Conservation (phyloP, 2,113 vertebrate genomes). For the Takifugu bimaculatus region DNA sequence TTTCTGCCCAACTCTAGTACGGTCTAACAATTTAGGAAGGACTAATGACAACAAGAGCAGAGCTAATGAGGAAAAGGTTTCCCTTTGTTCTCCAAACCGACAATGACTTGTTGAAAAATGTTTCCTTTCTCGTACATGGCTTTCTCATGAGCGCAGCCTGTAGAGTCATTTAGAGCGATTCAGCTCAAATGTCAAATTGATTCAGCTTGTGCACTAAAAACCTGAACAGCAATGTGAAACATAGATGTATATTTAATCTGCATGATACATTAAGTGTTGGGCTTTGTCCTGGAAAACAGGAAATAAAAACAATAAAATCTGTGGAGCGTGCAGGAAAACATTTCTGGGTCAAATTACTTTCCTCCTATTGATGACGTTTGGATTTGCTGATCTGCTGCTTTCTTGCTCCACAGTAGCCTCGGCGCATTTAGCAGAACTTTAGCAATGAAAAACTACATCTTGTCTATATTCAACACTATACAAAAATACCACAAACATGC, state of each 20-base stretch:
- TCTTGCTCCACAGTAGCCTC: too few species aligned
- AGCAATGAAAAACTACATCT: too few species aligned
- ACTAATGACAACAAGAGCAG: background rate
- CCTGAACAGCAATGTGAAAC: background rate
- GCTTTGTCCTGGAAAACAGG: background rate
- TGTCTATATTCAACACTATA: too few species aligned
- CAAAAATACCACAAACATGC: background rate
- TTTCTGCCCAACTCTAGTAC: too few species aligned
- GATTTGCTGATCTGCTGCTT: too few species aligned
- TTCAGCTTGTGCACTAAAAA: background rate
- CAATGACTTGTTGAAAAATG: background rate
- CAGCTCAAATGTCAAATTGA: slow-evolving; percentile 8
- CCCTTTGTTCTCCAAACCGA: background rate
- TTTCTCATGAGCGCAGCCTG: background rate
- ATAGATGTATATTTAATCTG: background rate
- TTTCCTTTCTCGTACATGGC: background rate
- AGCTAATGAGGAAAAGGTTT: background rate
- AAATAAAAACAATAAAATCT: too few species aligned
- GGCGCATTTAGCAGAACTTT: too few species aligned
- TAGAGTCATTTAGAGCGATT: background rate
- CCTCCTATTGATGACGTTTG: too few species aligned
- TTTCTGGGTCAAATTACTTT: too few species aligned
- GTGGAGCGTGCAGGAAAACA: too few species aligned
- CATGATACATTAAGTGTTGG: too few species aligned
- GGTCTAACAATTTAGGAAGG: background rate